Evolutionary conservation across 2,888 invertebrate genomes (phyloP).

Genomic region (Carabus problematicus): DNA sequence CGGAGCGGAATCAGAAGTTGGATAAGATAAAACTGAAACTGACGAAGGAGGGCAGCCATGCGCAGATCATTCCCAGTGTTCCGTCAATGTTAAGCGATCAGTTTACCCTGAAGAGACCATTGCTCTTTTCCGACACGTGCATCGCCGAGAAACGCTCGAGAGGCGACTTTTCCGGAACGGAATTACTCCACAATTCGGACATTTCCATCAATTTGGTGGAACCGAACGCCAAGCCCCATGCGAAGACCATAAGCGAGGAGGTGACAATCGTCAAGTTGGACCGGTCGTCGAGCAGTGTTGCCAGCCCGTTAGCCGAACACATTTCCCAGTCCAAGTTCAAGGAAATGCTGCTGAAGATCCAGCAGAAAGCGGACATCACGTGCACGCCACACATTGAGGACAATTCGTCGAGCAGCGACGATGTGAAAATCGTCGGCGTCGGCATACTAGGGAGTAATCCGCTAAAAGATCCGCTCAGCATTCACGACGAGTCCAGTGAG

Average conservation of each 20-base stretch:
- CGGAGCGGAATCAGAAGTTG: constrained; percentile 55
- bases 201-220: constrained; percentile 43
- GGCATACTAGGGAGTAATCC: constrained; percentile 33
- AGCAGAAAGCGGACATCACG: constrained; percentile 43
- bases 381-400: constrained; percentile 27
- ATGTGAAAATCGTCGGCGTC: constrained; percentile 48
- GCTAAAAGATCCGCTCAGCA: constrained; percentile 39
- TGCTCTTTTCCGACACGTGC: constrained; percentile 7
- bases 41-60: constrained; percentile 59
- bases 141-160: constrained; percentile 27
- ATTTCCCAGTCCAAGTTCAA: constrained; percentile 45
- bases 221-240: constrained; percentile 25
- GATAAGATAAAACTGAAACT: constrained; percentile 65
- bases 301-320: neutral
- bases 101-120: constrained; percentile 24
- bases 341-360: constrained; percentile 45
- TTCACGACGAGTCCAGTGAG: constrained; percentile 43
- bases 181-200: constrained; percentile 35
- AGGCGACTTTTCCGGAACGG: constrained; percentile 27
- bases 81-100: constrained; percentile 43
- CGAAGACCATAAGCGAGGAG: constrained; percentile 39
- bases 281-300: constrained; percentile 5
- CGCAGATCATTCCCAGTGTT: constrained; percentile 54
- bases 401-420: constrained; percentile 44
- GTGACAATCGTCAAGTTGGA: constrained; percentile 42